Percentiles rank a stretch among this genome's conserved stretches.
Evolutionary conservation across 2,797 vertebrate species (phyloP).

Genomic region (Poecilia wingei): DNA sequence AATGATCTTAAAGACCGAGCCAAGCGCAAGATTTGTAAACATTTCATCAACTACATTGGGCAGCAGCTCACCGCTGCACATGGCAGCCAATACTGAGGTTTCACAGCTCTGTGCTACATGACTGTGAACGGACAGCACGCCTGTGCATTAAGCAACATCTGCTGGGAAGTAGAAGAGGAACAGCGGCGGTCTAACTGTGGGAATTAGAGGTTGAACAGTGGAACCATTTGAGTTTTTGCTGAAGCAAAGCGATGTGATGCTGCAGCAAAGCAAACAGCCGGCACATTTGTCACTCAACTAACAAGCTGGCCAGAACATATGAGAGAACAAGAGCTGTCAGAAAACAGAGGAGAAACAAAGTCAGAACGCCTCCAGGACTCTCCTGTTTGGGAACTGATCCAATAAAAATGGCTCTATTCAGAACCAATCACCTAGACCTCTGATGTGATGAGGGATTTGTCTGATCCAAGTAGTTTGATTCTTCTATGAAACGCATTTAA

Average conservation of each 20-base stretch:
- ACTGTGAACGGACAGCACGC: neutral
- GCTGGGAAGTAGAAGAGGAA: conserved; percentile 11
- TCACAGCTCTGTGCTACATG: neutral
- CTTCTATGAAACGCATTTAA: neutral
- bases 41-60: neutral
- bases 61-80: neutral
- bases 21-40: neutral
- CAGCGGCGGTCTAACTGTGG: conserved; percentile 28
- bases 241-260: conserved; percentile 44
- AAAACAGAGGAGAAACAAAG: conserved; percentile 13
- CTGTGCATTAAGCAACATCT: neutral
- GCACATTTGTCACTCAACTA: conserved; percentile 52
- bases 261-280: conserved; percentile 34
- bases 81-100: neutral
- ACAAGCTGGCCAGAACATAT: conserved; percentile 32
- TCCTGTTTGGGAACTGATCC: conserved; percentile 1
- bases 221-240: conserved; percentile 28
- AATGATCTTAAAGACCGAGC: neutral
- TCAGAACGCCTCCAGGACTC: conserved; percentile 16
- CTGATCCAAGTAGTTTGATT: neutral
- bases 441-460: neutral
- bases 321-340: conserved; percentile 34
- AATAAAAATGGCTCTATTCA: neutral
- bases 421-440: neutral
- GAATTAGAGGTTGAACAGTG: conserved; percentile 42